Evolutionary conservation across 2,113 vertebrate species (phyloP).

Genomic region (Scolopax mira): DNA sequence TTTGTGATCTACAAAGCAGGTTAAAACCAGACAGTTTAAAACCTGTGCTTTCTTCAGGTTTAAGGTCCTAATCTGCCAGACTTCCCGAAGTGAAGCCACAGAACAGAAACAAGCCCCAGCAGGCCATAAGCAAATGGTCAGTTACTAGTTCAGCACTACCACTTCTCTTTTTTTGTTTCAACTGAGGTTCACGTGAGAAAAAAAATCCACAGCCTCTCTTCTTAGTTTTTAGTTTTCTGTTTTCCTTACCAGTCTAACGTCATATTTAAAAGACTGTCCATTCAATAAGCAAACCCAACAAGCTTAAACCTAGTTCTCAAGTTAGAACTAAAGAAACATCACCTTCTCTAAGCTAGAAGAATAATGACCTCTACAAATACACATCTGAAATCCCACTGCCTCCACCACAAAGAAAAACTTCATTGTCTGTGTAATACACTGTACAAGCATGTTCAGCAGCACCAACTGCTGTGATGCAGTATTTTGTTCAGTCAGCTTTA

Average conservation of each 20-base stretch:
- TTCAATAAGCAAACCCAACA: not conserved
- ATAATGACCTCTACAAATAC: not conserved
- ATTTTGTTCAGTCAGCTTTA: not conserved
- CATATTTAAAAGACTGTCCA: not conserved
- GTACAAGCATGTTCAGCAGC: not conserved
- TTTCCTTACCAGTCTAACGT: not conserved
- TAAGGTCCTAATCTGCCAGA: not conserved
- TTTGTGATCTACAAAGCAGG: not conserved
- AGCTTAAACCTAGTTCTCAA: not conserved
- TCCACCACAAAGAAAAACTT: not conserved
- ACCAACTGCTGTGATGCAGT: not conserved
- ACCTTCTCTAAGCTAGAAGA: not conserved
- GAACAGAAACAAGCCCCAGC: not conserved
- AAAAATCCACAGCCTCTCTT: not conserved
- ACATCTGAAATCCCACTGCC: not conserved
- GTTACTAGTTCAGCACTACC: not conserved
- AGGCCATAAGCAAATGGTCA: not conserved
- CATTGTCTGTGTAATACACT: accelerated
- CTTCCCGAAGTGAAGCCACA: not conserved
- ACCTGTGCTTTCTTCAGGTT: not conserved
- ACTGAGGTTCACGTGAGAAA: not conserved
- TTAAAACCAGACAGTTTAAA: not conserved
- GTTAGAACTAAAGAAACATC: not conserved
- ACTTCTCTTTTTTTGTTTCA: not conserved
- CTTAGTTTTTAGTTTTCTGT: not conserved